Base-by-base conservation (phyloP, 2,797 vertebrate genomes). In the Tadarida brasiliensis region DNA sequence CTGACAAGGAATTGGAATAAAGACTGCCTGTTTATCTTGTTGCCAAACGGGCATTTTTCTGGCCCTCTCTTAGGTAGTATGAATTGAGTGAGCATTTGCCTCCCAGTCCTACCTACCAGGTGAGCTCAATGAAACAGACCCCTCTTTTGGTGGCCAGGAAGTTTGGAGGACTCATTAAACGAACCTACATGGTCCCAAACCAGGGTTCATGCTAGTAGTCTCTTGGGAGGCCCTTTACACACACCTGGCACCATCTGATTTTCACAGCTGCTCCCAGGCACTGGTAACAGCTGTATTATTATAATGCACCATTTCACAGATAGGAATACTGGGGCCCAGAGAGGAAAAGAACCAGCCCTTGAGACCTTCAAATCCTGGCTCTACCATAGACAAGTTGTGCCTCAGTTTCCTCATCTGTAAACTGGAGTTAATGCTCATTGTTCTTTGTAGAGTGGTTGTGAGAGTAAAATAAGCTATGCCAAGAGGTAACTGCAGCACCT, bases 1-100 rank as follows among this genome's bases (percentile, higher is more conserved):
- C 57, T 82, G 73, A 96, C 71, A 91, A n/a, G 87, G 54, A 88
- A 33, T 83, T 90, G 86, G 85, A 94, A 90, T 87, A 87, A 93
- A 92, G 68, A 39, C 54, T 22, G 30, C 22, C 51, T 90, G 33
- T 73, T 77, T 82, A 49, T 90, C 57, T 81, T 88, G 49, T 91
- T 87, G 49, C 54, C 81, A 90, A n/a, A 35, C 61, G 77, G 90
- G 44, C 71, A 59, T 92, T 94, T 94, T 82, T 35, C 44, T 22
- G 19, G 28, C 63, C 86, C 26, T 87, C 54, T 76, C 61, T 61
- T 39, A 35, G 28, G 49, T 10, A 28, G 8, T 67, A 30, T 24
- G 59, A 81, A 57, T 61, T 19, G 76, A 87, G 39, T 56, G 28
- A 26, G 26, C 4, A 1, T 68, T 90, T 90, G 90, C 68, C 59